Evolutionary conservation across 2,888 invertebrate species (phyloP).

Genomic region (Drosophila emarginata): DNA sequence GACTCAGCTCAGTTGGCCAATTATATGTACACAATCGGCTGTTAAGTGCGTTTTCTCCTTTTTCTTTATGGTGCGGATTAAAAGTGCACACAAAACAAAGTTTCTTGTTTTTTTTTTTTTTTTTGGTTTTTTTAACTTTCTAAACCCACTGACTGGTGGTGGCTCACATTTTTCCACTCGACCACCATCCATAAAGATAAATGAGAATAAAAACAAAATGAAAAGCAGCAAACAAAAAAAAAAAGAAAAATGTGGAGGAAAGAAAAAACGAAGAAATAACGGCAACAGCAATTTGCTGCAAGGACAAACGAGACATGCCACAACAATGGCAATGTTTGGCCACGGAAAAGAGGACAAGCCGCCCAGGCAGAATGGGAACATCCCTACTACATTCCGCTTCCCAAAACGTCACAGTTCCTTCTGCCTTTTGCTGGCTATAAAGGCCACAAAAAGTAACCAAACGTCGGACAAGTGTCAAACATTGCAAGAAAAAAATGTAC

Average conservation of each 20-base stretch:
- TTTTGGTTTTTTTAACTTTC: not conserved
- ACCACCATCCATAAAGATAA: conserved; percentile 33
- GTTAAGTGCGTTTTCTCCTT: conserved; percentile 55
- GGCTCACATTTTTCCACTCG: conserved; percentile 13
- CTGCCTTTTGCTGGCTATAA: conserved; percentile 1
- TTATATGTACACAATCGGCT: conserved; percentile 51
- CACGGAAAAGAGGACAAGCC: conserved; percentile 35
- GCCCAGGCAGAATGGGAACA: conserved; percentile 11
- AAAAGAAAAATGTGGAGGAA: conserved; percentile 11
- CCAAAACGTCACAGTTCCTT: conserved; percentile 16
- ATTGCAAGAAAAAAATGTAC: conserved; percentile 20
- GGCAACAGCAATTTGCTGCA: conserved; percentile 63
- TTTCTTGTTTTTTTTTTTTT: not conserved
- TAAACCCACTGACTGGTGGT: conserved; percentile 8
- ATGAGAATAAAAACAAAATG: conserved; percentile 40
- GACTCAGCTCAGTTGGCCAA: conserved; percentile 36
- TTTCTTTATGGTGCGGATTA: conserved; percentile 14
- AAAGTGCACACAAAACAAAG: conserved; percentile 28
- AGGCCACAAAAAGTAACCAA: conserved; percentile 47
- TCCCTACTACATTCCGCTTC: not conserved
- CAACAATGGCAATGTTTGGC: conserved; percentile 63
- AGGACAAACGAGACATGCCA: conserved; percentile 68
- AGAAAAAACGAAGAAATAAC: conserved; percentile 32
- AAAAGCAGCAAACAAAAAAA: conserved; percentile 35
- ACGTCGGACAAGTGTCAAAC: conserved; percentile 49